A percentile compares a stretch with the other conserved stretches of the same genome.
phyloP scores from a whole-genome alignment of 2,113 vertebrate genomes.

The Prionailurus viverrinus region DNA sequence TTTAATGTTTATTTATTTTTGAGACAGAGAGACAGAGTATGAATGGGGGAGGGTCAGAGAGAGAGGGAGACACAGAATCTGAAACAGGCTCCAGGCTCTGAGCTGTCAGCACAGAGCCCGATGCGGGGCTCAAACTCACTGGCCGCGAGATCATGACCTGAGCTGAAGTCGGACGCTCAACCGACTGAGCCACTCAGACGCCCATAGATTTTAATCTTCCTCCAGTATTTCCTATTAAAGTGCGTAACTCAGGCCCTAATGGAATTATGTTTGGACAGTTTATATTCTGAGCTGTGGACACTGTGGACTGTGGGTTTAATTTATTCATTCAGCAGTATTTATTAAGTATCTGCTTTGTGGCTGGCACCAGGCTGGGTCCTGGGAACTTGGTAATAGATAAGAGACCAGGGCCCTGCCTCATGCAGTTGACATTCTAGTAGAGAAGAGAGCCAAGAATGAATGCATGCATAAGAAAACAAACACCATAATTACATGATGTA shows the following conservation, averaged over 20 bases:
- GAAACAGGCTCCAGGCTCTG: no score
- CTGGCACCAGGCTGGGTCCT: neutral
- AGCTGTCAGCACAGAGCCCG: no score
- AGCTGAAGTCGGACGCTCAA: no score
- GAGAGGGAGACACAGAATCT: no score
- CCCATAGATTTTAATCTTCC: no score
- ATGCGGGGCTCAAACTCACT: no score
- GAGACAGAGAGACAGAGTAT: no score
- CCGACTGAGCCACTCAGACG: no score
- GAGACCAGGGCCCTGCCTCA: neutral
- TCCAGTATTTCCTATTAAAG: neutral
- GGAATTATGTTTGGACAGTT: neutral
- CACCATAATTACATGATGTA: neutral
- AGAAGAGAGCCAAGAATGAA: neutral
- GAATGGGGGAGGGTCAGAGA: no score
- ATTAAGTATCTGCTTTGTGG: neutral
- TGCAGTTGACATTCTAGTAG: neutral
- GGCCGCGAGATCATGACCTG: no score
- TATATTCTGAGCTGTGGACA: neutral
- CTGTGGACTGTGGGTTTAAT: neutral
- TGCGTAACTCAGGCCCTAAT: neutral
- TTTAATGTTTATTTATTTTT: no score
- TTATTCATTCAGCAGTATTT: neutral
- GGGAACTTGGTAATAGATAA: neutral
- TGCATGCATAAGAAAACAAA: fast-evolving